Evolutionary conservation across 2,888 invertebrate genomes (phyloP), one percentile per base, ranked within the genome.

Genomic region (Himalopsyche tibetana): DNA sequence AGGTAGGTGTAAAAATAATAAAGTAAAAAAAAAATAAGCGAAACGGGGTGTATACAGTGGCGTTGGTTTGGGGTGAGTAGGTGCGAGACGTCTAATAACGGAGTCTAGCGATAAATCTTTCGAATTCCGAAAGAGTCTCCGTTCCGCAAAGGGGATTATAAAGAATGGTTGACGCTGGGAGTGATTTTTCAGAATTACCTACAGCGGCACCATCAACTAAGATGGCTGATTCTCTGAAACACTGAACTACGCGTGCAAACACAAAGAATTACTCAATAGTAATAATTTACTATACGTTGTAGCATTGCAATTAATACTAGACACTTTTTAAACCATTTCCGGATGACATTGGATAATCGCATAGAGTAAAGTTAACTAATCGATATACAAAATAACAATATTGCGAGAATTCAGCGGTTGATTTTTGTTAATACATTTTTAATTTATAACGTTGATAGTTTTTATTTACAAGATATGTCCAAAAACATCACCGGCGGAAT

Each of bases 121-220:
- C 74, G 74, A 38, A 74, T 74, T 74, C 74, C 36, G 36, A 38
- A 74, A 36, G 74, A 74, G 74, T 74, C 74, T 74, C 36, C 74
- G 38, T 74, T 36, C 74, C 74, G 74, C 74, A 74, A 74, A 74
- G 74, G 74, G 74, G 74, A 74, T 74, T 74, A 74, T 74, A 74
- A 74, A 74, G 74, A 74, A 74, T 74, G 74, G 74, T 74, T 74
- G 74, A 74, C 74, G 74, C 74, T 74, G 74, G 74, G 74, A 74
- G 74, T 38, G 74, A 74, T 74, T 74, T 74, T 74, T 74, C 74
- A 74, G 74, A 74, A 74, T 74, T 74, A 74, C 51, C 15, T 8
- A 12, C 74, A 74, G 9, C 12, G 74, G 28, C n/a, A 38, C 19
- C 36, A 6, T 0, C 36, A 36, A 2, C 74, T 5, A 4, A 28